Evolutionary conservation across 2,113 vertebrate species (phyloP).

Genomic region (Chunga burmeisteri): DNA sequence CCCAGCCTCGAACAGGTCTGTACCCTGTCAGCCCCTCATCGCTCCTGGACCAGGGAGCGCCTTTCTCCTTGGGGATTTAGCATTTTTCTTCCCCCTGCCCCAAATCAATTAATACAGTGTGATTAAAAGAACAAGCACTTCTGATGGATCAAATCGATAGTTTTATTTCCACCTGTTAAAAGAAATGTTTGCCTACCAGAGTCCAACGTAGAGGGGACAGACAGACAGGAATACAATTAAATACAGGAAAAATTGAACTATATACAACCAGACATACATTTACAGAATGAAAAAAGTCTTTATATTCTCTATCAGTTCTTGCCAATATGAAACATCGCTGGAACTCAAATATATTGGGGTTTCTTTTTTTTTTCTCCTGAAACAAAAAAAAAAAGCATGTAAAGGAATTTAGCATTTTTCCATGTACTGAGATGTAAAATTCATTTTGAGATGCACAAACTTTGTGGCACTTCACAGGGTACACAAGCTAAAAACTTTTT

Average conservation of each 20-base stretch:
- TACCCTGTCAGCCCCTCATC: too few species aligned
- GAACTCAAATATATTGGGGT: background rate
- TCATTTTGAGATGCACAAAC: background rate
- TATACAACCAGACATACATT: slow-evolving; percentile 67
- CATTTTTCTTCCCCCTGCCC: accelerated
- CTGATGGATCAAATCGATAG: background rate
- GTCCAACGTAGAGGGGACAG: slow-evolving; percentile 42
- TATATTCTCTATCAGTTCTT: slow-evolving; percentile 32
- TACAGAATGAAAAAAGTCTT: background rate
- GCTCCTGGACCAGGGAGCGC: accelerated
- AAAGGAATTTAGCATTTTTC: background rate
- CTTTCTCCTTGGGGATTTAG: background rate
- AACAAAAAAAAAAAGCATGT: background rate
- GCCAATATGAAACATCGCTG: background rate
- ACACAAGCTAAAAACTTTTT: background rate
- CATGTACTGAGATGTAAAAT: background rate
- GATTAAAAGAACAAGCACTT: background rate
- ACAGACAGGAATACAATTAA: slow-evolving; percentile 62
- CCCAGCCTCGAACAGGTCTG: background rate
- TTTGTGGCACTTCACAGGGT: slow-evolving; percentile 14
- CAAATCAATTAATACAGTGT: accelerated
- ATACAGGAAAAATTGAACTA: slow-evolving; percentile 62
- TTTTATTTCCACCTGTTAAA: slow-evolving; percentile 70
- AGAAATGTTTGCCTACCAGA: slow-evolving; percentile 55
- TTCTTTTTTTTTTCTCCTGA: background rate